Evolutionary conservation across 2,888 invertebrate genomes (phyloP).

Genomic region (Acrocyrtus sp.): DNA sequence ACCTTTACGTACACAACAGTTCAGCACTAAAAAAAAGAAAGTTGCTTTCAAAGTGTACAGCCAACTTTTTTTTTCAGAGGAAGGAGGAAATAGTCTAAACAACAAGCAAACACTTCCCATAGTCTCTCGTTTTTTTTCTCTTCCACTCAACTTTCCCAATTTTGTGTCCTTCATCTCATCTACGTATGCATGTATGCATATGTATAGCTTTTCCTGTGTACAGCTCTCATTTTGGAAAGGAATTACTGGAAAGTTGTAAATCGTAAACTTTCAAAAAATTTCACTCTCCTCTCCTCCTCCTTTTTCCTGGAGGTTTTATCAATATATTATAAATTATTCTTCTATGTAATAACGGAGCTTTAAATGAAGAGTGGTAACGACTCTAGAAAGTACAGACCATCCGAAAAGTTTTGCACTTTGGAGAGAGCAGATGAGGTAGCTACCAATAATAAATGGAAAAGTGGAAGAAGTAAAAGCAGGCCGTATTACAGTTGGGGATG

Average conservation of each 20-base stretch:
- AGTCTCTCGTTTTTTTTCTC: too few species aligned
- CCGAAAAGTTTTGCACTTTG: conserved; percentile 23
- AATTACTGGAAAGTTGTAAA: conserved; percentile 20
- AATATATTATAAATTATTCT: conserved; percentile 43
- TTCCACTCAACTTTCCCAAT: conserved; percentile 18
- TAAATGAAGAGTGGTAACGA: conserved; percentile 19
- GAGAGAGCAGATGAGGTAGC: neutral
- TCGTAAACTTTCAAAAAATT: conserved; percentile 24
- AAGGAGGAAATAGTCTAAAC: neutral
- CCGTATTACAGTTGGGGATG: too few species aligned
- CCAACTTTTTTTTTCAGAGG: neutral
- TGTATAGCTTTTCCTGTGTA: neutral
- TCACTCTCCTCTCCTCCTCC: conserved; percentile 5
- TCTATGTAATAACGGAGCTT: conserved; percentile 30
- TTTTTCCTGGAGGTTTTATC: conserved; percentile 18
- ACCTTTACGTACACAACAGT: too few species aligned
- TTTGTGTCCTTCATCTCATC: conserved; percentile 16
- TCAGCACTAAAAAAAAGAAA: too few species aligned
- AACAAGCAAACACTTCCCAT: neutral
- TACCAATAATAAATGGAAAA: too few species aligned
- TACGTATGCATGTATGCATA: neutral
- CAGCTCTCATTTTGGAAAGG: conserved; percentile 9
- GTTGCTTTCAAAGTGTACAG: too few species aligned
- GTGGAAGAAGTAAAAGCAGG: too few species aligned
- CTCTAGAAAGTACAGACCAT: conserved; percentile 13